A percentile compares a stretch with the other conserved stretches of the same genome.
These are phyloP conservation scores for Crambe crambe DNA, from an alignment of 37 sponge, comb jelly and placozoan genomes.

Conservation along the genomic window DNA sequence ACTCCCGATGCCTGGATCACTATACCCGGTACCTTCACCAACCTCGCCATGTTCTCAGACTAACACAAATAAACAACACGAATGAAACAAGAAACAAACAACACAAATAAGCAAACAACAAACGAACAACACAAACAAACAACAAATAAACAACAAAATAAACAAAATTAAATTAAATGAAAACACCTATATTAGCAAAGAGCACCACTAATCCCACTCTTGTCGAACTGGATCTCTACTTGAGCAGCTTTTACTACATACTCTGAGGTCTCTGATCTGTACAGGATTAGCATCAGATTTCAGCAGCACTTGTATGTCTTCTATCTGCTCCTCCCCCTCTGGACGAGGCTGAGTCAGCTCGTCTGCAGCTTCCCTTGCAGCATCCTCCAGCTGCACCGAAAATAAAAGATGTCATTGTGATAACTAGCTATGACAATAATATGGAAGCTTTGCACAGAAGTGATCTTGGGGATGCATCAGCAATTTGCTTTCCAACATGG, in stretches of 20 bases:
- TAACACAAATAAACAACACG: not conserved
- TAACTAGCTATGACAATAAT: too few species aligned
- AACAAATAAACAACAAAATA: not conserved
- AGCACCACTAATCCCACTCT: too few species aligned
- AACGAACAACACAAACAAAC: not conserved
- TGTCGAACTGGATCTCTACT: too few species aligned
- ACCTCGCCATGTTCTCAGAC: slow-evolving; percentile 95
- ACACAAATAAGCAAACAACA: not conserved
- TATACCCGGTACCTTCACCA: slow-evolving; percentile 97
- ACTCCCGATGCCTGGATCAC: slow-evolving; percentile 92
- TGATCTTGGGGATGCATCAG: too few species aligned
- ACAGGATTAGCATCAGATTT: slow-evolving; percentile 72
- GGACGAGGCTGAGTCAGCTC: slow-evolving; percentile 95
- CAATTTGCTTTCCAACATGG: too few species aligned
- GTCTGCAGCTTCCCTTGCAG: slow-evolving; percentile 94
- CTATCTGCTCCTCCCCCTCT: slow-evolving; percentile 82
- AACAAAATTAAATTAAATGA: too few species aligned
- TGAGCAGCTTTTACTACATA: not conserved
- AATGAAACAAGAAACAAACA: not conserved
- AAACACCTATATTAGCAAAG: too few species aligned
- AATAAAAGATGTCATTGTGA: too few species aligned
- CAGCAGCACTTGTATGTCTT: slow-evolving; percentile 92
- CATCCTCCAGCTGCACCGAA: slow-evolving; percentile 93
- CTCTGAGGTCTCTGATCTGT: slow-evolving; percentile 91
- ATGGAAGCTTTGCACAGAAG: not conserved